Base-by-base conservation (phyloP, 2,888 invertebrate genomes). In the Lapara coniferarum region DNA sequence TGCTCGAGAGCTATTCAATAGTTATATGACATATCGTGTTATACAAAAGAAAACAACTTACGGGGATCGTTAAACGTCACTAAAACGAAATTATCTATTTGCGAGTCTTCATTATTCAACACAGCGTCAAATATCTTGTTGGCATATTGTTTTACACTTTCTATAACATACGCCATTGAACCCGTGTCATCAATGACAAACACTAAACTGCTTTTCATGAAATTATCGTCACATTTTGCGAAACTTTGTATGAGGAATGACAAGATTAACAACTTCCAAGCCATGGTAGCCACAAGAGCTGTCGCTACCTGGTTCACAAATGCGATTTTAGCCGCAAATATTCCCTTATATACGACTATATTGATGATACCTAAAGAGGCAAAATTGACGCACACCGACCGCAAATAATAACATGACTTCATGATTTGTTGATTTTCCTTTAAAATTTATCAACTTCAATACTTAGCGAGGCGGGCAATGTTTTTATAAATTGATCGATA, bases 161-260 rank as follows among this genome's bases (percentile, higher is more conserved):
- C 16, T n/a, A 83, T 83, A 51, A 84, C 85, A 5, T 73, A 8
- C 0, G 0, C 0, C 87, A 87, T 87, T 0, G 86, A 86, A 0
- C 0, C 5, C 2, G 87, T 86, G 10, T 81, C 77, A 56, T 87
- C 87, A 5, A 86, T 85, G 2, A 83, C 84, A 69, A 86, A 85
- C 3, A 81, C 78, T 8, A 87, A 75, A 72, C 84, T 85, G 44
- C 77, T 74, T 63, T 63, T 63, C 3, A 46, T 6, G 19, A 19
- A 12, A 59, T 59, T 46, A 37, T 58, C n/a, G 16, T 59, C 49
- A 63, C 46, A 19, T 63, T 44, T 63, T 6, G 13, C 63, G 5
- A 13, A 13, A 63, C 46, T 49, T 12, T 49, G 16, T 63, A 63
- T 13, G 7, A 63, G 13, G 0, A 49, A 49, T 46, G 19, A 49